These are phyloP conservation scores for Pantherophis alleghaniensis DNA, from an alignment of 2,797 vertebrate species.

Conservation along the genomic window DNA sequence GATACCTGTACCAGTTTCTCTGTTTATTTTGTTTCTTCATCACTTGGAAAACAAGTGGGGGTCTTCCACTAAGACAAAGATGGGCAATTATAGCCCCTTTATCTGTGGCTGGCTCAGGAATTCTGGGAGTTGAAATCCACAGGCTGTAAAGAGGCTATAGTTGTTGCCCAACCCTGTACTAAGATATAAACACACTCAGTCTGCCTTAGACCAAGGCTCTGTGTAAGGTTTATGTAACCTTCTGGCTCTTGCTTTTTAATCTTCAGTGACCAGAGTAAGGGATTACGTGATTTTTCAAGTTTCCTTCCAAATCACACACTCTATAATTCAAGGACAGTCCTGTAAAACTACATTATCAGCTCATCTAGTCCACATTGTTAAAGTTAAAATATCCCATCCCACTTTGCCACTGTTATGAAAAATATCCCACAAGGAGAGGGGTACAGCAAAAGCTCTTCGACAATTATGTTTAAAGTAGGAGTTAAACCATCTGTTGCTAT, in stretches of 20 bases:
- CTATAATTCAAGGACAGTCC: background rate
- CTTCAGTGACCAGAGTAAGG: slow-evolving; percentile 22
- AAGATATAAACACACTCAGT: background rate
- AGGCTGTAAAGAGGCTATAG: background rate
- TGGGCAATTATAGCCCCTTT: background rate
- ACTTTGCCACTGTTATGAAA: background rate
- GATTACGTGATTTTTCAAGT: background rate
- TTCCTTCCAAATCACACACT: background rate
- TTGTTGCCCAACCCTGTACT: background rate
- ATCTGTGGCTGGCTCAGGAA: background rate
- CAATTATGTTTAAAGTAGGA: background rate
- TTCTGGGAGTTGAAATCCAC: background rate
- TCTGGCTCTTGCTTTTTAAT: background rate
- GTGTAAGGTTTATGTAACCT: background rate
- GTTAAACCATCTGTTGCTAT: background rate
- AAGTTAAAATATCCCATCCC: background rate
- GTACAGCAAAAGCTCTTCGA: background rate
- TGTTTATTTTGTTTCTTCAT: background rate
- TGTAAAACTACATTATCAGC: background rate
- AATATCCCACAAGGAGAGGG: background rate
- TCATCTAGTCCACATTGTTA: background rate
- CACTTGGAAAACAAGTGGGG: background rate
- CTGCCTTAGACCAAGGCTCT: background rate
- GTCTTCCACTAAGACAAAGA: background rate
- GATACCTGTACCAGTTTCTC: background rate